Evolutionary conservation across 2,797 vertebrate species (phyloP).

Genomic region (Ptychadena robeensis): DNA sequence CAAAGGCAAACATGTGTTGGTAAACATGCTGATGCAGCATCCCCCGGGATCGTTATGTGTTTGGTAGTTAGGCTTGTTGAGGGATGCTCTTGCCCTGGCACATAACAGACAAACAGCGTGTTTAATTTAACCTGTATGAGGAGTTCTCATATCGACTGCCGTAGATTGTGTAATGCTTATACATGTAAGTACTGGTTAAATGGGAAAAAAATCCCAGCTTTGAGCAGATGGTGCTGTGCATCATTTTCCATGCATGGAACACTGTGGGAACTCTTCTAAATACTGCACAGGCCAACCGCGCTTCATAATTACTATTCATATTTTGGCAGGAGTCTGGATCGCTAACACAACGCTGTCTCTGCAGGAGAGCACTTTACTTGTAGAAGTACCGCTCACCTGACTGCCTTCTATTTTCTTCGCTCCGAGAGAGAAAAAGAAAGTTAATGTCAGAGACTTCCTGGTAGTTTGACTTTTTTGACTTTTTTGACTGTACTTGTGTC

Average conservation of each 20-base stretch:
- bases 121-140: slow-evolving; percentile 12
- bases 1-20: slow-evolving; percentile 28
- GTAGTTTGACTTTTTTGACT: slow-evolving; percentile 18
- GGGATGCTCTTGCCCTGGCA: background rate
- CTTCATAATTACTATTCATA: slow-evolving; percentile 58
- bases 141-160: background rate
- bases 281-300: slow-evolving; percentile 11
- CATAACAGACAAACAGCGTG: background rate
- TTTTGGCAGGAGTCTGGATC: slow-evolving; percentile 43
- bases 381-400: background rate
- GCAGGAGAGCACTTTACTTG: slow-evolving; percentile 20
- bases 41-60: background rate
- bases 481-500: slow-evolving; percentile 2
- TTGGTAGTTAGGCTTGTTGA: background rate
- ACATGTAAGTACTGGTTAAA: slow-evolving; percentile 16
- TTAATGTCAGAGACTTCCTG: slow-evolving; percentile 6
- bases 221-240: slow-evolving; percentile 48
- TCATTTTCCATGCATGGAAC: slow-evolving; percentile 40
- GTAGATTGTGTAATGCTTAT: slow-evolving; percentile 1
- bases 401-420: background rate
- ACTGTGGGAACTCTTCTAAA: slow-evolving; percentile 55
- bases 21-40: background rate
- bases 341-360: slow-evolving; percentile 34
- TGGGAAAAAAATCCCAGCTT: background rate
- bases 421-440: slow-evolving; percentile 26